These are phyloP conservation scores for Ursus arctos DNA, from an alignment of 2,113 vertebrate genomes.

Conservation along the genomic window DNA sequence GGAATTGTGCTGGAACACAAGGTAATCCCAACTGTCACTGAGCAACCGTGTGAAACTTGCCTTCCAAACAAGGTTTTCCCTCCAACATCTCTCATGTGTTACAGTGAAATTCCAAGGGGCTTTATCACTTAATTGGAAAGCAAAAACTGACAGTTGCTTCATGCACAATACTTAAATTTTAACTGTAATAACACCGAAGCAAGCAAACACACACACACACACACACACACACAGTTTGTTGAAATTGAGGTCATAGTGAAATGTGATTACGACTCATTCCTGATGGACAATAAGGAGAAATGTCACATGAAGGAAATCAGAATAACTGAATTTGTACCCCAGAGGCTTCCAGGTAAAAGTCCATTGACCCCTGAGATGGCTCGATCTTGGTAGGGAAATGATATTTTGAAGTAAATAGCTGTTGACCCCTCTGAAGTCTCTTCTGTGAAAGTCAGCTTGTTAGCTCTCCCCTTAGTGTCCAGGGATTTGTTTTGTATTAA, in stretches of 20 bases:
- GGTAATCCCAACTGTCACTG: slow-evolving; percentile 77
- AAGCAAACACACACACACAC: too few relatives aligned
- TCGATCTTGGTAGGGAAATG: not conserved
- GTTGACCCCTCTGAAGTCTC: slow-evolving; percentile 1
- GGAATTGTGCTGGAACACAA: slow-evolving; percentile 71
- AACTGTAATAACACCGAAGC: not conserved
- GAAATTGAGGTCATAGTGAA: slow-evolving; percentile 21
- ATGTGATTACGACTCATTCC: not conserved
- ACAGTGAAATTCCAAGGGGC: slow-evolving; percentile 76
- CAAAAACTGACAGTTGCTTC: slow-evolving; percentile 75
- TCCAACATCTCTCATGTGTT: slow-evolving; percentile 60
- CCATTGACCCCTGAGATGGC: not conserved
- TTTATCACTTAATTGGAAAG: slow-evolving; percentile 80
- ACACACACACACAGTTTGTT: not conserved
- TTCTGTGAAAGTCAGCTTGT: not conserved
- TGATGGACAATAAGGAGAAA: slow-evolving; percentile 16
- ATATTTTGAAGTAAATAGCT: slow-evolving; percentile 58
- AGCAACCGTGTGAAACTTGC: slow-evolving; percentile 71
- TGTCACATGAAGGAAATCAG: slow-evolving; percentile 41
- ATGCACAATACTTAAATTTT: slow-evolving; percentile 59
- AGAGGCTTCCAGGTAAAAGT: slow-evolving; percentile 5
- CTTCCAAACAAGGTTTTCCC: slow-evolving; percentile 77
- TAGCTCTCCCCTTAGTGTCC: not conserved
- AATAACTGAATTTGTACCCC: slow-evolving; percentile 26
- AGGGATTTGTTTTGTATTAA: slow-evolving; percentile 14